Conservation (phyloP, 2,888 invertebrate species). For the Parnassius mnemosyne region DNA sequence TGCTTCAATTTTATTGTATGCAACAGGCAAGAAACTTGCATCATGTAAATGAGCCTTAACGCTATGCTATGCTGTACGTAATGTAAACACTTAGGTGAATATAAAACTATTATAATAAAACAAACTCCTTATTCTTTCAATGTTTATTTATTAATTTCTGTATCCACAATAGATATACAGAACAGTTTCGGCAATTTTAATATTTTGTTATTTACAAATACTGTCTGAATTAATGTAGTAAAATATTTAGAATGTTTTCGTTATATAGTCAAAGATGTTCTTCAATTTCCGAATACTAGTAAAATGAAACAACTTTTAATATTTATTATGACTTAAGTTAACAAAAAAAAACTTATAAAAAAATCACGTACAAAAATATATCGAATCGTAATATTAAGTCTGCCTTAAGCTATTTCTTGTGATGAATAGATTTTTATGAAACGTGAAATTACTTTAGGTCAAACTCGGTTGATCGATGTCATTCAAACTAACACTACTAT, state of each 20-base stretch:
- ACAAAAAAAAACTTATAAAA: constrained; percentile 6
- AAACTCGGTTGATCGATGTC: constrained; percentile 61
- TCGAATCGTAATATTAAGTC: constrained; percentile 41
- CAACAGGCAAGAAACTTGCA: too few relatives aligned
- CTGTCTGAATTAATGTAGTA: constrained; percentile 7
- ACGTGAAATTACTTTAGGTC: constrained; percentile 27
- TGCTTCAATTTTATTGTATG: too few relatives aligned
- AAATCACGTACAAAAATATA: constrained; percentile 33
- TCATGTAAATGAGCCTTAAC: too few relatives aligned
- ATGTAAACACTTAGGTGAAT: too few relatives aligned
- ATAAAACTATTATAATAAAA: too few relatives aligned
- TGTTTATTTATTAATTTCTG: constrained; percentile 79
- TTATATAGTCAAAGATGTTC: background rate
- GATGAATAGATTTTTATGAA: constrained; percentile 26
- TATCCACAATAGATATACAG: constrained; percentile 75
- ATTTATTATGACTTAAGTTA: constrained; percentile 17
- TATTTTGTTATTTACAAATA: constrained; percentile 52
- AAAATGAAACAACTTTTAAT: constrained; percentile 16
- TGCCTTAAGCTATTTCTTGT: constrained; percentile 21
- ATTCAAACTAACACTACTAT: constrained; percentile 48
- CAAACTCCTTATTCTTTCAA: constrained; percentile 29
- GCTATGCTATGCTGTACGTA: too few relatives aligned
- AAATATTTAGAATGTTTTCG: constrained; percentile 15
- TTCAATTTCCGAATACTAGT: constrained; percentile 1
- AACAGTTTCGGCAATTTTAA: constrained; percentile 58